These are phyloP conservation scores for Festucalex cinctus DNA, from an alignment of 2,113 vertebrate species.

Conservation along the genomic window DNA sequence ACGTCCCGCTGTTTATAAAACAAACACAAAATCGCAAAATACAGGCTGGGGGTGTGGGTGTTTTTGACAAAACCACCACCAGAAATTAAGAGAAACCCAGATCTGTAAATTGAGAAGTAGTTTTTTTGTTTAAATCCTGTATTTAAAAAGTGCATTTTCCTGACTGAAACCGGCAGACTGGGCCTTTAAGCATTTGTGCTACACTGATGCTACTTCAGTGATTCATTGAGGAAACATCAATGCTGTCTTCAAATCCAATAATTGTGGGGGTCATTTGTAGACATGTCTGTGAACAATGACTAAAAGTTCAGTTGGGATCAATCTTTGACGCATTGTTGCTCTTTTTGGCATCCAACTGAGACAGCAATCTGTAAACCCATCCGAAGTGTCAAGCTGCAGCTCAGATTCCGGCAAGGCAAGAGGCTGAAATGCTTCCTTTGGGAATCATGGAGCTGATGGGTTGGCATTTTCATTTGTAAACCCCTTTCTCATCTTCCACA, in stretches of 20 bases:
- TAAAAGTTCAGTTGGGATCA: neutral
- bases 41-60: no score
- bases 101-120: no score
- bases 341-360: neutral
- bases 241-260: slow-evolving; percentile 1
- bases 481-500: neutral
- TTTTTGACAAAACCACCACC: no score
- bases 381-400: slow-evolving; percentile 20
- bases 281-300: neutral
- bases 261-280: neutral
- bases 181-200: neutral
- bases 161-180: no score
- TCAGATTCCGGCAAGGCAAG: slow-evolving; percentile 26
- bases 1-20: no score
- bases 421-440: slow-evolving; percentile 25
- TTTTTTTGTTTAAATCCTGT: no score
- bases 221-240: neutral
- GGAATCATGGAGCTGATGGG: slow-evolving; percentile 30
- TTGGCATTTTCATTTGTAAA: slow-evolving; percentile 2
- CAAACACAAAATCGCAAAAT: no score
- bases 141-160: no score
- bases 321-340: neutral
- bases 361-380: neutral
- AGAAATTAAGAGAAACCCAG: no score
- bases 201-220: neutral